A percentile compares a stretch with the other conserved stretches of the same genome.
Evolutionary conservation across 1,140 invertebrate species (phyloP).

Genomic region (Diachasmimorpha longicaudata): DNA sequence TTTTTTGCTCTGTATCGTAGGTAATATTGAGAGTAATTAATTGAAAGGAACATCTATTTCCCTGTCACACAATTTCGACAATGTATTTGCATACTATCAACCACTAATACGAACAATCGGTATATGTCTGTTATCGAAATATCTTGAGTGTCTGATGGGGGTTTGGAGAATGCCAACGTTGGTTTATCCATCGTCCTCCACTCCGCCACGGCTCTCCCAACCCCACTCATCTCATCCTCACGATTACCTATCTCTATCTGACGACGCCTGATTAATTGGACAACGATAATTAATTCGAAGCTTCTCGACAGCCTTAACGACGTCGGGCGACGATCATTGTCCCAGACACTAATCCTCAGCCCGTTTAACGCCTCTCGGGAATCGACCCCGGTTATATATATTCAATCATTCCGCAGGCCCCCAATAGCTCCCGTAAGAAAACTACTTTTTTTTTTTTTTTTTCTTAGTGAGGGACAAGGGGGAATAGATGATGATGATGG

Average conservation of each 20-base stretch:
- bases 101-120: neutral
- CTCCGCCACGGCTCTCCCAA: neutral
- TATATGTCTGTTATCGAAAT: slow-evolving; percentile 24
- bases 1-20: too few species aligned
- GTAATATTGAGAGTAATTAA: too few species aligned
- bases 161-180: neutral
- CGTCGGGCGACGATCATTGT: slow-evolving; percentile 31
- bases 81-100: neutral
- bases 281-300: slow-evolving; percentile 34
- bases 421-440: neutral
- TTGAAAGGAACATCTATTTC: neutral
- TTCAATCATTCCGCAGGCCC: neutral
- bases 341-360: slow-evolving; percentile 25
- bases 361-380: slow-evolving; percentile 23
- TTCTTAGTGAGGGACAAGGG: neutral
- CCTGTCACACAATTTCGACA: neutral
- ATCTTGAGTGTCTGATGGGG: slow-evolving; percentile 18
- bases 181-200: neutral
- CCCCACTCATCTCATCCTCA: neutral
- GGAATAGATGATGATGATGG: too few species aligned
- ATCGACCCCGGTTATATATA: slow-evolving; percentile 13
- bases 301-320: slow-evolving; percentile 31
- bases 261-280: slow-evolving; percentile 31
- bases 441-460: neutral
- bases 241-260: slow-evolving; percentile 16